Conservation (phyloP, 2,113 vertebrate species). For the Tricholaema leucomelas region DNA sequence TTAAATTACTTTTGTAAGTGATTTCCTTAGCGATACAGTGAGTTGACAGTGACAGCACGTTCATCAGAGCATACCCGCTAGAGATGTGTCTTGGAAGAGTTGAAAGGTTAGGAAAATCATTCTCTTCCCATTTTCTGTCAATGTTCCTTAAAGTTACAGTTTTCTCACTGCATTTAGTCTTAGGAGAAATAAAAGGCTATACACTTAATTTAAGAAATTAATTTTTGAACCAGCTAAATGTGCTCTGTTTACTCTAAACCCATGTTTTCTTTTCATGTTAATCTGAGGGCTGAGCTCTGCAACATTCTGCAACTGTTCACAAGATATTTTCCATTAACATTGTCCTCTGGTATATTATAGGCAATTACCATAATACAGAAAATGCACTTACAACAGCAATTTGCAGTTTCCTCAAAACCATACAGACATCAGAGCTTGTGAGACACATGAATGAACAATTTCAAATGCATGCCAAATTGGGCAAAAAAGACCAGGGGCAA, state of each 20-base stretch:
- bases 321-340: not conserved
- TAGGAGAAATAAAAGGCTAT: not conserved
- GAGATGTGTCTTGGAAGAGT: not conserved
- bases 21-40: not conserved
- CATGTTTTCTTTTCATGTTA: not conserved
- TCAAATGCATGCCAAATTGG: constrained; percentile 26
- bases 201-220: not conserved
- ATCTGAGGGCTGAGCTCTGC: not conserved
- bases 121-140: not conserved
- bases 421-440: constrained; percentile 29
- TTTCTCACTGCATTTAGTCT: not conserved
- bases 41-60: not conserved
- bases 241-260: not conserved
- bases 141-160: not conserved
- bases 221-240: not conserved
- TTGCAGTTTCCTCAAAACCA: constrained; percentile 29
- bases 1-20: constrained; percentile 4
- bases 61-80: not conserved
- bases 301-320: not conserved
- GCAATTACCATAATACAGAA: constrained; percentile 14
- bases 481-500: constrained; percentile 20
- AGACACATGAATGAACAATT: constrained; percentile 24
- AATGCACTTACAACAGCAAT: not conserved
- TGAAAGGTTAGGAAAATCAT: not conserved
- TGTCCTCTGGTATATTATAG: not conserved